Percentiles rank a stretch among this genome's conserved stretches.
Evolutionary conservation across 2,113 vertebrate genomes (phyloP).

Genomic region (Heterotis niloticus): DNA sequence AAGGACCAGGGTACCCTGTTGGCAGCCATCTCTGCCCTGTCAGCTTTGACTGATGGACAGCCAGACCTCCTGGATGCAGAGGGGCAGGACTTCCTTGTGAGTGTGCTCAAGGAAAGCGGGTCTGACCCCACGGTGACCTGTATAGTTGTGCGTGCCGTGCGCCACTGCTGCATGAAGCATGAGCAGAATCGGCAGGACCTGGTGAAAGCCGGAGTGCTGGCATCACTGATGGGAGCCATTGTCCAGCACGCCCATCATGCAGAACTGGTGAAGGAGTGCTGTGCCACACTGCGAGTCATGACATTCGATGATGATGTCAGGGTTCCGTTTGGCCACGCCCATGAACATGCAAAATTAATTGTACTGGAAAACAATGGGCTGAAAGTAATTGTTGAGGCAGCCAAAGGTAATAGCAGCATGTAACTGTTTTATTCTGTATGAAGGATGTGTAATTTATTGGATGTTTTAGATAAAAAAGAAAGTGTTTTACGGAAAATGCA

Average conservation of each 20-base stretch:
- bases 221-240: conserved; percentile 64
- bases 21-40: conserved; percentile 63
- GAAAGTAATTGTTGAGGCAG: conserved; percentile 79
- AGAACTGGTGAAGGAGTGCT: conserved; percentile 68
- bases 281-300: conserved; percentile 76
- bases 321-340: conserved; percentile 83
- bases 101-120: conserved; percentile 39
- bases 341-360: conserved; percentile 86
- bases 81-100: conserved; percentile 71
- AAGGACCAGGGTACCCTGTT: conserved; percentile 49
- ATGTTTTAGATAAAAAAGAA: neutral
- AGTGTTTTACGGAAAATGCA: neutral
- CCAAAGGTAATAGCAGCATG: conserved; percentile 69
- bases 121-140: conserved; percentile 47
- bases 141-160: conserved; percentile 58
- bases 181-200: conserved; percentile 86
- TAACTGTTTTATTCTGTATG: too few species aligned
- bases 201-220: conserved; percentile 69
- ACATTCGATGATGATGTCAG: conserved; percentile 91
- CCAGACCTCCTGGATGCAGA: conserved; percentile 79
- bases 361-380: conserved; percentile 80
- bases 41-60: conserved; percentile 76
- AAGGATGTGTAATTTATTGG: neutral
- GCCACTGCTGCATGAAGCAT: conserved; percentile 81
- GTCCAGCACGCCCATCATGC: conserved; percentile 50